A percentile compares a stretch with the other conserved stretches of the same genome.
phyloP scores from a whole-genome alignment of 53 echinoderm and acorn worm genomes.

The Astropecten irregularis region DNA sequence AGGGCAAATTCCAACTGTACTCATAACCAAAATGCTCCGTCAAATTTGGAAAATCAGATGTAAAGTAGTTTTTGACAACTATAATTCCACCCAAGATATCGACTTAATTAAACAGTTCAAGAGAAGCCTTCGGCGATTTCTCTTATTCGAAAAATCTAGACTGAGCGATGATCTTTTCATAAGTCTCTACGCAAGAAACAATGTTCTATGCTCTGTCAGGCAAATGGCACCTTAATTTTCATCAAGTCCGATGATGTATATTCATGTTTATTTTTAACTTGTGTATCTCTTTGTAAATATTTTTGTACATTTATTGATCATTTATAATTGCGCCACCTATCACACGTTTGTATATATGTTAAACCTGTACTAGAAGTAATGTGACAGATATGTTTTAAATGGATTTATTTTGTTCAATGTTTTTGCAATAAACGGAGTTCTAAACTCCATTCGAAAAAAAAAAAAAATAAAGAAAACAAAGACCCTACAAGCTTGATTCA shows the following conservation, averaged over 20 bases:
- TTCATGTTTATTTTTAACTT: neutral
- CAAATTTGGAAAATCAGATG: constrained; percentile 16
- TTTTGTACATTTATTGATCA: no score
- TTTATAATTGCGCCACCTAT: no score
- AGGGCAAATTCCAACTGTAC: neutral
- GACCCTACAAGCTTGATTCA: no score
- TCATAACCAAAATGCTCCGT: neutral
- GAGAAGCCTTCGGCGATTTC: neutral
- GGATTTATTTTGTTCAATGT: no score
- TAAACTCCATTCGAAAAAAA: no score
- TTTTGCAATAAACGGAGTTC: no score
- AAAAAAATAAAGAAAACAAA: no score
- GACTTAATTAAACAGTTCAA: neutral
- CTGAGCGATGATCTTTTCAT: neutral
- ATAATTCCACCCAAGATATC: neutral
- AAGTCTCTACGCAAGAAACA: neutral
- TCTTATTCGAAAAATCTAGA: neutral
- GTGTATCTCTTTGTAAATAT: neutral
- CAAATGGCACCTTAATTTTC: neutral
- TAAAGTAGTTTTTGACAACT: neutral
- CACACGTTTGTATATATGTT: no score
- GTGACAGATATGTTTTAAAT: no score
- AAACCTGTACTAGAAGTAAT: no score
- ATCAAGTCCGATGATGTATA: no score
- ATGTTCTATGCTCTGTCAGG: neutral